Base-by-base conservation (phyloP, 2,113 vertebrate species). In the Apteryx owenii region DNA sequence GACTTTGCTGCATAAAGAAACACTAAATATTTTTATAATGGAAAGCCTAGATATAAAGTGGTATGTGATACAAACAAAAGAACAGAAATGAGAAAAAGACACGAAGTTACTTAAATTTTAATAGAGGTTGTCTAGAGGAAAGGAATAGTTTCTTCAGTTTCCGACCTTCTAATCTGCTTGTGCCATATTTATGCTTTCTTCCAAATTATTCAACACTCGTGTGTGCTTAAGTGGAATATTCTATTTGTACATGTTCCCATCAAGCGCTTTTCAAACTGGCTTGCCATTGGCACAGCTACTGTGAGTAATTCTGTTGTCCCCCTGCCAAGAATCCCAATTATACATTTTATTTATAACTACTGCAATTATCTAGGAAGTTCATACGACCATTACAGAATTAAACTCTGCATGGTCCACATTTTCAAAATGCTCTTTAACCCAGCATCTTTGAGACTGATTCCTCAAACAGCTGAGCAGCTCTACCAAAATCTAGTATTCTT, bases 281-380 rank as follows among this genome's bases (percentile, higher is more conserved):
- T 81, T 29, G 64, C 58, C 48, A 66, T 86, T 72, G 94, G 81
- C 73, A 92, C 51, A 71, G 76, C 46, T 77, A 40, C 71, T 94
- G 48, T 78, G 93, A 86, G 76, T 38, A 91, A 62, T 75, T 90
- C 81, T 94, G 40, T 26, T 88, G 70, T 22, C 77, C n/a, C 51
- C 69, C 25, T 90, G 69, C 51, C 70, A 93, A 96, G 62, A 90
- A 97, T 71, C 76, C 69, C 33, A 61, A 90, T 83, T 60, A 85
- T 42, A 26, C 38, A 66, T 87, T 95, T 95, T 82, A 92, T 84
- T 79, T 84, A 1, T 26, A 95, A 81, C 73, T 69, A 58, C 58
- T 77, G 16, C 78, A 81, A 73, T 90, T 88, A 83, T 8, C 56
- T 53, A 88, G 53, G 42, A 85, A 89, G 46, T 20, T 65, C 51